Evolutionary conservation across 2,797 vertebrate genomes (phyloP).

Genomic region (Rhinophrynus dorsalis): DNA sequence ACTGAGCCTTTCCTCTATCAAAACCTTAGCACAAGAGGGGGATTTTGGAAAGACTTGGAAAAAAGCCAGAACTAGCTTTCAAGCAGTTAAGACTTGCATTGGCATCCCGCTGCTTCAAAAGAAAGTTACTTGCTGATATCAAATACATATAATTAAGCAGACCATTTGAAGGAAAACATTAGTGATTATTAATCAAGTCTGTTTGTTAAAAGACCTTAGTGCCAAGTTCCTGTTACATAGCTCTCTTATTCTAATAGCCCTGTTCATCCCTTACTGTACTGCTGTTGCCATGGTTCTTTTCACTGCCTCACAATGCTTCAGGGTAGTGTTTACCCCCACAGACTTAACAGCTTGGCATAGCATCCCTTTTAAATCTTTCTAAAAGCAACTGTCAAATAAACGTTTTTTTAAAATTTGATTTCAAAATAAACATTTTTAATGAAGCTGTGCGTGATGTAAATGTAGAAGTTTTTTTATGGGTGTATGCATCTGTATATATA

Average conservation of each 20-base stretch:
- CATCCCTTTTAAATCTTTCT: not conserved
- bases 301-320: conserved; percentile 3
- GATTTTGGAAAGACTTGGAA: not conserved
- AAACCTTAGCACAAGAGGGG: conserved; percentile 2
- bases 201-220: conserved; percentile 47
- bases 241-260: conserved; percentile 43
- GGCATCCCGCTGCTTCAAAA: conserved; percentile 38
- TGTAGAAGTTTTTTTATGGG: no score
- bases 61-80: not conserved
- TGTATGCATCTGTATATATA: no score
- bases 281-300: conserved; percentile 31
- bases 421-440: not conserved
- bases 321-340: conserved; percentile 10
- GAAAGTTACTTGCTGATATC: conserved; percentile 47
- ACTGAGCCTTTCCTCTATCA: not conserved
- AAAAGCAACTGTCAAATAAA: not conserved
- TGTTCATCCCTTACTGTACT: conserved; percentile 41
- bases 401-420: not conserved
- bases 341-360: not conserved
- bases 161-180: conserved; percentile 41
- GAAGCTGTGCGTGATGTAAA: not conserved
- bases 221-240: conserved; percentile 39
- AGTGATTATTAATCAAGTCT: conserved; percentile 52
- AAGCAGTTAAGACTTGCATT: conserved; percentile 15
- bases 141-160: conserved; percentile 54